These are phyloP conservation scores for Brassicogethes aeneus DNA, from an alignment of 2,888 invertebrate genomes.

Conservation along the genomic window DNA sequence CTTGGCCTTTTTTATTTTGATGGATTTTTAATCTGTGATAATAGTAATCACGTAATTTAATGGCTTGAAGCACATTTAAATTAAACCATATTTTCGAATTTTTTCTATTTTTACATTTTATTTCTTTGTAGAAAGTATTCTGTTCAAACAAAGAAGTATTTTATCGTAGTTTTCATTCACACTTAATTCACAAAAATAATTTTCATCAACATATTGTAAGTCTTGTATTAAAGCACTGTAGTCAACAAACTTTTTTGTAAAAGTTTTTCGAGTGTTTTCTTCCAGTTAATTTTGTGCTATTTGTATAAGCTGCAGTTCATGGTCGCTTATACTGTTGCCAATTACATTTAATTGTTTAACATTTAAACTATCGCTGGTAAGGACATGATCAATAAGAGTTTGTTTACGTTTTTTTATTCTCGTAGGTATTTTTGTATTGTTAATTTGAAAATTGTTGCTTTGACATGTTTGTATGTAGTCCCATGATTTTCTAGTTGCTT, in stretches of 20 bases:
- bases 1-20: not conserved
- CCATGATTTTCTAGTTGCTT: not conserved
- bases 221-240: not conserved
- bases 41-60: not conserved
- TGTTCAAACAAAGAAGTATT: constrained; percentile 1
- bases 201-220: not conserved
- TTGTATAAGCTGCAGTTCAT: not conserved
- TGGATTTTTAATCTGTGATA: not conserved
- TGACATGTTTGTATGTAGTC: not conserved
- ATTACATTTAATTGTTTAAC: not conserved
- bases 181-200: not conserved
- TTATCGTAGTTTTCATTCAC: not conserved
- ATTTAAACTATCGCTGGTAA: not conserved
- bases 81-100: not conserved
- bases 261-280: not conserved
- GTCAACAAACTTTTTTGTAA: not conserved
- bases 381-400: not conserved
- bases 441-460: not conserved
- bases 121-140: not conserved
- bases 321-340: not conserved
- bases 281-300: not conserved
- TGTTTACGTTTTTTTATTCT: not conserved
- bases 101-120: not conserved
- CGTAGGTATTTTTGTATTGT: not conserved
- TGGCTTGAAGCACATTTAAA: not conserved